A percentile compares a stretch with the other conserved stretches of the same genome.
Evolutionary conservation across 2,888 invertebrate genomes (phyloP).

Genomic region (Apamea sordens): DNA sequence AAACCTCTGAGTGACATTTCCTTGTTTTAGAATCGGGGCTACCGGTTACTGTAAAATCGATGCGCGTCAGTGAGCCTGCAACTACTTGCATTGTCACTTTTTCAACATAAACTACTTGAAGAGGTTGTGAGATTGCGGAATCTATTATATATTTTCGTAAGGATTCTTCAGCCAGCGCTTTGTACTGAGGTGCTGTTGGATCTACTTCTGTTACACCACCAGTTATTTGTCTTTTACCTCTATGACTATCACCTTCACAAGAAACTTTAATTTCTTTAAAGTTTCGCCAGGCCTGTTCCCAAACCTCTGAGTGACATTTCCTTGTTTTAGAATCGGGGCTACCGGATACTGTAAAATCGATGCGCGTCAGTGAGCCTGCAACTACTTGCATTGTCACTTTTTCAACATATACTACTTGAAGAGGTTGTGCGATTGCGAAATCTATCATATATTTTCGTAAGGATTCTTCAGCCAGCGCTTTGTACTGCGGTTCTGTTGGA

Average conservation of each 20-base stretch:
- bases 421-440: conserved; percentile 29
- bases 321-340: not conserved
- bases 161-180: conserved; percentile 61
- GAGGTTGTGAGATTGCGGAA: too few species aligned
- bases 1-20: too few species aligned
- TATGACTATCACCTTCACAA: too few species aligned
- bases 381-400: conserved; percentile 69
- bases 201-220: too few species aligned
- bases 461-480: conserved; percentile 49
- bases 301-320: conserved; percentile 60
- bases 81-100: too few species aligned
- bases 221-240: too few species aligned
- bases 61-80: too few species aligned
- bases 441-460: conserved; percentile 30
- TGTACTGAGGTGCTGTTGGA: not conserved
- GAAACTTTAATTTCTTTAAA: too few species aligned
- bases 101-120: too few species aligned
- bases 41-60: too few species aligned
- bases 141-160: conserved; percentile 66
- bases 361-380: conserved; percentile 62
- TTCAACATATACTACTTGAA: conserved; percentile 49
- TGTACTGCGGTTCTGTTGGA: conserved; percentile 1
- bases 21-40: too few species aligned
- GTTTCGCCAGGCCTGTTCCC: conserved; percentile 66
- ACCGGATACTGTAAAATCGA: conserved; percentile 50